A percentile compares a stretch with the other conserved stretches of the same genome.
Conservation (phyloP, 2,888 invertebrate species). For the Lathronympha strigana region DNA sequence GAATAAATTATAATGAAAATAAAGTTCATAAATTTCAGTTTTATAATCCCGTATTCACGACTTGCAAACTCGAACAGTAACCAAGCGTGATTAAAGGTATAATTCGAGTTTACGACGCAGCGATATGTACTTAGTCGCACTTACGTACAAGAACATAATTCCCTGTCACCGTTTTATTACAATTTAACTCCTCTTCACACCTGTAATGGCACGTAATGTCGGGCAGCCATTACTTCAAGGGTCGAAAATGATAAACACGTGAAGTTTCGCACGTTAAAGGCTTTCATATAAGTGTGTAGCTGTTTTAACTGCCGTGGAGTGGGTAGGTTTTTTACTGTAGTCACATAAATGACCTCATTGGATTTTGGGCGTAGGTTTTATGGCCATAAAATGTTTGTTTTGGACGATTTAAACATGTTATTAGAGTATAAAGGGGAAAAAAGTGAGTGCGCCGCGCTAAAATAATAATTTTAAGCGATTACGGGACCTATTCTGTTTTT, state of each 20-base stretch:
- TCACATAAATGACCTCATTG: constrained; percentile 40
- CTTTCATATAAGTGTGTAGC: constrained; percentile 32
- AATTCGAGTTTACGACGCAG: constrained; percentile 40
- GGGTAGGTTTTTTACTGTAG: constrained; percentile 35
- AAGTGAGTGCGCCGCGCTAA: background rate
- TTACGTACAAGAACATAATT: constrained; percentile 42
- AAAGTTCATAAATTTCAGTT: constrained; percentile 44
- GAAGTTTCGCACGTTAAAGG: constrained; percentile 40
- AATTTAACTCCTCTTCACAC: constrained; percentile 47
- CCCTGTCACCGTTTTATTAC: constrained; percentile 46
- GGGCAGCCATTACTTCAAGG: constrained; percentile 43
- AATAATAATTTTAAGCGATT: background rate
- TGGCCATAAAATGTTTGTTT: constrained; percentile 27
- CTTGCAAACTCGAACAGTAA: constrained; percentile 34
- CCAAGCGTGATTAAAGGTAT: constrained; percentile 41
- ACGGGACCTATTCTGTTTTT: too few species aligned
- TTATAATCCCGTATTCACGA: constrained; percentile 41
- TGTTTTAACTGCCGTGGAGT: constrained; percentile 35
- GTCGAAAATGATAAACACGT: constrained; percentile 44
- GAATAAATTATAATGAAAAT: constrained; percentile 37
- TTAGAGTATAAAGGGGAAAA: background rate
- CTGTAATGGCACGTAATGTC: constrained; percentile 44
- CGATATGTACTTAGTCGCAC: constrained; percentile 42
- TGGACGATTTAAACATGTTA: constrained; percentile 4
- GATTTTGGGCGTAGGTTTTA: constrained; percentile 25